phyloP scores from a whole-genome alignment of 2,113 vertebrate species.

The Eulacestoma nigropectus region DNA sequence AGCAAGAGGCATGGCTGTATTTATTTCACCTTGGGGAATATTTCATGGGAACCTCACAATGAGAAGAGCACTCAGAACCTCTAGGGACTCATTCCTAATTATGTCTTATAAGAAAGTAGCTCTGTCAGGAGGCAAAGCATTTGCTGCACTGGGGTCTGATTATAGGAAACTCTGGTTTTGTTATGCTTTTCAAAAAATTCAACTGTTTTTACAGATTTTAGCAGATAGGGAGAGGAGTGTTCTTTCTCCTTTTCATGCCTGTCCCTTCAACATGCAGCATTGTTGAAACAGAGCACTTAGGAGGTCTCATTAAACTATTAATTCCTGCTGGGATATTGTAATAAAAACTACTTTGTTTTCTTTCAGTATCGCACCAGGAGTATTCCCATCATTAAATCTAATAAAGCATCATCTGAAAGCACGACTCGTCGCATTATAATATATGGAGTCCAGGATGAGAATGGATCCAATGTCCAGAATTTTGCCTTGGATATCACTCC shows the following conservation, averaged over 20 bases:
- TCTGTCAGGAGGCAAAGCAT: background rate
- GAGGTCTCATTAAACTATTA: background rate
- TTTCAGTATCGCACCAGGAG: conserved; percentile 91
- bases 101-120: background rate
- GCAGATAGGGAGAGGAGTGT: background rate
- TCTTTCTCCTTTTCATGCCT: background rate
- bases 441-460: conserved; percentile 91
- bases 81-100: background rate
- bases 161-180: background rate
- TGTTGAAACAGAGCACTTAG: background rate
- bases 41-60: background rate
- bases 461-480: conserved; percentile 86
- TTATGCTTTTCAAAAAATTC: background rate
- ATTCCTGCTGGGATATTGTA: background rate
- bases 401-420: conserved; percentile 76
- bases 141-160: background rate
- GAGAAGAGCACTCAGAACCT: background rate
- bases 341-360: background rate
- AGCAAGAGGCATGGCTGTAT: background rate
- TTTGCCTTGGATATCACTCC: conserved; percentile 93
- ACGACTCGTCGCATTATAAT: conserved; percentile 79
- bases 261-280: background rate
- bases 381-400: conserved; percentile 79
- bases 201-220: background rate
- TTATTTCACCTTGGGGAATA: background rate